Evolutionary conservation across 2,113 vertebrate species (phyloP).

Genomic region (Daboia siamensis): DNA sequence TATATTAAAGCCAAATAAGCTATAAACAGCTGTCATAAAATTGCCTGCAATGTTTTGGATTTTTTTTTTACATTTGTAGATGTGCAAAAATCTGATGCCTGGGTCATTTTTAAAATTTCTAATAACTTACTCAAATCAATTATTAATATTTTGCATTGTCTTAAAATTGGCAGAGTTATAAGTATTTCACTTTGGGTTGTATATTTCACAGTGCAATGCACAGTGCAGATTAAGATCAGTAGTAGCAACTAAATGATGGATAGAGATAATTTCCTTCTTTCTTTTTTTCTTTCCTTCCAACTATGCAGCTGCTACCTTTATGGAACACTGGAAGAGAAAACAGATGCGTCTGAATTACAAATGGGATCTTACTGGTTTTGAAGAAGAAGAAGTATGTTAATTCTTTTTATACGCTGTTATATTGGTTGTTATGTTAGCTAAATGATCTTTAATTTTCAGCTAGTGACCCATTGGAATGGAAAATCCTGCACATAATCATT

Average conservation of each 20-base stretch:
- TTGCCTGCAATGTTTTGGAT: not conserved
- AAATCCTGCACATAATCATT: not conserved
- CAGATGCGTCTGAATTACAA: constrained; percentile 95
- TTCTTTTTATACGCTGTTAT: constrained; percentile 32
- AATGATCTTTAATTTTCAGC: constrained; percentile 2
- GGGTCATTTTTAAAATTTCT: rapidly evolving
- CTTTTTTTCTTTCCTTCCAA: constrained; percentile 12
- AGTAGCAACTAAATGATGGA: not conserved
- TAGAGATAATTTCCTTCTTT: not conserved
- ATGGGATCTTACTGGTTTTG: constrained; percentile 94
- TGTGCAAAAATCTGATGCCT: not conserved
- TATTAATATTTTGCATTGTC: not conserved
- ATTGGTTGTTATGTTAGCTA: not conserved
- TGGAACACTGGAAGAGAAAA: constrained; percentile 98
- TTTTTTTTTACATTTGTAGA: not conserved
- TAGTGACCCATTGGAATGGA: constrained; percentile 25
- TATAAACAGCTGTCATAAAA: not conserved
- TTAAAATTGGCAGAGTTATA: not conserved
- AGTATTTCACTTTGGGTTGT: not conserved
- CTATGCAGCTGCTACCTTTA: constrained; percentile 87
- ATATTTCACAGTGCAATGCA: rapidly evolving
- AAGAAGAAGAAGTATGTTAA: constrained; percentile 88
- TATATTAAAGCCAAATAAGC: not conserved
- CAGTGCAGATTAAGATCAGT: not conserved
- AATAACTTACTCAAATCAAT: not conserved